These are phyloP conservation scores for Pipistrellus kuhlii DNA, from an alignment of 2,797 vertebrate species.

Conservation along the genomic window DNA sequence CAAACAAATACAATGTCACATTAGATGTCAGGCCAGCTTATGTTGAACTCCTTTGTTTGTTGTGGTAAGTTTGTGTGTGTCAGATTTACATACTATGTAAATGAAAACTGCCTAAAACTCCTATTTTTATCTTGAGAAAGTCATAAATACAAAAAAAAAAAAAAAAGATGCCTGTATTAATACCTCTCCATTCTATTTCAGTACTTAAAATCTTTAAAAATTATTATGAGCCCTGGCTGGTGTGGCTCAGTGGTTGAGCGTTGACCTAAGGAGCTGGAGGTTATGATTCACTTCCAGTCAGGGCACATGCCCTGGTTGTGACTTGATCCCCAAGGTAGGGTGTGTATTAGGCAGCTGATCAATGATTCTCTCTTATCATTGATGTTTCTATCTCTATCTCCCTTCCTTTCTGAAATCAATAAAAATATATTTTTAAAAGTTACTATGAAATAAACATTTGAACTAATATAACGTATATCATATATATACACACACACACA, in stretches of 20 bases:
- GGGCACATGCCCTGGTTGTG: too few relatives aligned
- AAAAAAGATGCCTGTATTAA: not conserved
- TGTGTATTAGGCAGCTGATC: too few relatives aligned
- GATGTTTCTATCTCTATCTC: too few relatives aligned
- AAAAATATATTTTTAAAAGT: too few relatives aligned
- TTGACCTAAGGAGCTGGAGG: too few relatives aligned
- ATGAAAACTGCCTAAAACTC: not conserved
- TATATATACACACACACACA: too few relatives aligned
- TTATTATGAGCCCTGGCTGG: not conserved
- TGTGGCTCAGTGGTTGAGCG: too few relatives aligned
- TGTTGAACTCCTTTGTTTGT: not conserved
- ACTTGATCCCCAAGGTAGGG: too few relatives aligned
- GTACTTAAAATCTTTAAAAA: constrained; percentile 5
- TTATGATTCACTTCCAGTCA: too few relatives aligned
- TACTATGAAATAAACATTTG: constrained; percentile 38
- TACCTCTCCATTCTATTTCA: not conserved
- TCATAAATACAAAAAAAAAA: not conserved
- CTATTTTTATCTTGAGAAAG: not conserved
- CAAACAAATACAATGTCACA: not conserved
- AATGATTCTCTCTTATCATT: too few relatives aligned
- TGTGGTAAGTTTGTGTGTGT: not conserved
- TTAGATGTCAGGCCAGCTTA: not conserved
- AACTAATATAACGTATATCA: not conserved
- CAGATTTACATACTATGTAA: not conserved
- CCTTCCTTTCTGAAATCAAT: too few relatives aligned